phyloP scores from a whole-genome alignment of 23 tunicate genomes.

The Ascidia mentula region DNA sequence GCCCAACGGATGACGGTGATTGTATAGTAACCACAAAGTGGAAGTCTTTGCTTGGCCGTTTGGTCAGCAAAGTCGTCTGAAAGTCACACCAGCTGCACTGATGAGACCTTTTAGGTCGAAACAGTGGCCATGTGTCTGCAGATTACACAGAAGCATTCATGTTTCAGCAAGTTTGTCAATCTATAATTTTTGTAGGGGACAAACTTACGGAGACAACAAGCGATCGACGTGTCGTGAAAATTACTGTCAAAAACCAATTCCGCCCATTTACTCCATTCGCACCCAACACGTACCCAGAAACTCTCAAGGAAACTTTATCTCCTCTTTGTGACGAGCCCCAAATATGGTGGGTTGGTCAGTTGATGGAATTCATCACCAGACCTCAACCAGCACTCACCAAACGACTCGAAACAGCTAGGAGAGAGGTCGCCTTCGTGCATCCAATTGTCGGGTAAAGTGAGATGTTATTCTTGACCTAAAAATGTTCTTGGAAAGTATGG shows the following conservation, averaged over 20 bases:
- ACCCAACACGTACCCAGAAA: background rate
- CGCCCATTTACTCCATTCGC: background rate
- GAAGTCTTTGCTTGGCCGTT: too few species aligned
- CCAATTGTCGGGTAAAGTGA: slow-evolving; percentile 2
- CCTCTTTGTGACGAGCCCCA: background rate
- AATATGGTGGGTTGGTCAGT: background rate
- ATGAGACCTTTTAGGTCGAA: too few species aligned
- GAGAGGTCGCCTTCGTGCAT: background rate
- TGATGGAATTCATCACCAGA: background rate
- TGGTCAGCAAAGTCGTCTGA: too few species aligned
- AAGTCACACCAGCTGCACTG: too few species aligned
- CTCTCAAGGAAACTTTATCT: background rate
- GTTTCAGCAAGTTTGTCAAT: too few species aligned
- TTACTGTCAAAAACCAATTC: background rate
- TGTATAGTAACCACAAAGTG: too few species aligned
- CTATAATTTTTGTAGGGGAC: background rate
- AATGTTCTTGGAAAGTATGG: too few species aligned
- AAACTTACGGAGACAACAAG: background rate
- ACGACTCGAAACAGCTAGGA: background rate
- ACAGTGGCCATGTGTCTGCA: too few species aligned
- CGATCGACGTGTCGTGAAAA: background rate
- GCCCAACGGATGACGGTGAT: too few species aligned
- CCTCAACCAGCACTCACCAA: background rate
- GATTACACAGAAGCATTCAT: too few species aligned
- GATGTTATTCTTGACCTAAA: too few species aligned